A percentile compares a stretch with the other conserved stretches of the same genome.
phyloP scores from a whole-genome alignment of 2,888 invertebrate genomes.

The Hirtodrosophila trivittata region DNA sequence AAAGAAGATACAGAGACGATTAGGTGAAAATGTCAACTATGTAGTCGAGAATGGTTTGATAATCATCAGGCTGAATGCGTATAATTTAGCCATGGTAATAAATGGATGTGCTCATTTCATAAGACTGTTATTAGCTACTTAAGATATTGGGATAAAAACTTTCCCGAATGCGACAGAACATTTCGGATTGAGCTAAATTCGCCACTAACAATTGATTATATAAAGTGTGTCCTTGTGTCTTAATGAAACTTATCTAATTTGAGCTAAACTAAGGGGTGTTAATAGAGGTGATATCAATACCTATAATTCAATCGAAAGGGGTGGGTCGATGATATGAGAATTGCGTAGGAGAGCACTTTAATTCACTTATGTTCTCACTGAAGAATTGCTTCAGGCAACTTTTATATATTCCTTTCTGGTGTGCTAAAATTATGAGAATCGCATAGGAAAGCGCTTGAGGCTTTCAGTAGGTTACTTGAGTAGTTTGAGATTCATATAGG shows the following conservation, averaged over 20 bases:
- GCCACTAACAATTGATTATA: not conserved
- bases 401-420: too few relatives aligned
- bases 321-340: too few relatives aligned
- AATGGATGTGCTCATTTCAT: slow-evolving; percentile 3
- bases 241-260: too few relatives aligned
- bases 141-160: slow-evolving; percentile 10
- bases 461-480: not conserved
- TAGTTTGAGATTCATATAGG: slow-evolving; percentile 26
- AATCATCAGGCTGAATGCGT: slow-evolving; percentile 34
- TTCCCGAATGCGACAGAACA: too few relatives aligned
- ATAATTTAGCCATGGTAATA: slow-evolving; percentile 41
- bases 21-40: slow-evolving; percentile 44
- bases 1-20: slow-evolving; percentile 25
- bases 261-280: too few relatives aligned
- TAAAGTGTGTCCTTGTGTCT: not conserved
- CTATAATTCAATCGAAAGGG: too few relatives aligned
- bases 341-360: too few relatives aligned
- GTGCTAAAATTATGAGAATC: not conserved
- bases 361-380: too few relatives aligned
- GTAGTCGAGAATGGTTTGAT: slow-evolving; percentile 16
- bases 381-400: too few relatives aligned
- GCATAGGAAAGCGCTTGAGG: not conserved
- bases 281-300: too few relatives aligned
- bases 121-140: slow-evolving; percentile 22
- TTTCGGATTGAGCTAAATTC: not conserved